Base-by-base conservation (phyloP, 2,113 vertebrate species). In the Notarius lentiginosus region DNA sequence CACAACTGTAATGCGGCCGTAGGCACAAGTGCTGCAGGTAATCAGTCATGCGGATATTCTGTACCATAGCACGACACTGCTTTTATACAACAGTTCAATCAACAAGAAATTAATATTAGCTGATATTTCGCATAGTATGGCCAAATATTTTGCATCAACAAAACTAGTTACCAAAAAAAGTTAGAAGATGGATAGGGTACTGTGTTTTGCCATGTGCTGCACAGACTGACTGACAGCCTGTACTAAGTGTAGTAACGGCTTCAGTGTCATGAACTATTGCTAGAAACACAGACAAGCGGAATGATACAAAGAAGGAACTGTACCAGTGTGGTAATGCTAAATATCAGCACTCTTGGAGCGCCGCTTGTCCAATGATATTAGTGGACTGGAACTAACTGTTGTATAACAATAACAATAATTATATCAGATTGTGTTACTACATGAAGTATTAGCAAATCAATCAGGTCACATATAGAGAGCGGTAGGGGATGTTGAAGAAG, bases 401-500 rank as follows among this genome's bases (percentile, higher is more conserved):
- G 18, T 72, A 41, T 7, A 72, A 9, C 15, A 30, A 41, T 7
- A 72, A 9, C 15, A 30, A 22, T 34, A 24, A 7, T 84, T 22
- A 55, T 14, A 34, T 56, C 30, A 60, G 2, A 7, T 11, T 75
- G 65, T 47, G 53, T 58, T 60, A 17, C 34, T 41, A 3, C 17
- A 34, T 11, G 7, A 58, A 20, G 17, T 60, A 11, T 58, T 58
- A 79, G n/a, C 15, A 27, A 79, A 79, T 30, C n/a, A 79, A 30
- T 9, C 5, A 7, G 41, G 47, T 98, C 95, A 99, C 98, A 82
- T 97, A 98, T 91, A 99, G 89, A 18, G 97, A 96, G 82, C 96
- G 96, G 91, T 99, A 98, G 0, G 97, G 95, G 24, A 91, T 73
- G 34, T 96, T 97, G 51, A 99, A 98, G 93, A 96, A 99, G 92